These are phyloP conservation scores for Phengaris arion DNA, from an alignment of 2,888 invertebrate genomes.

Conservation along the genomic window DNA sequence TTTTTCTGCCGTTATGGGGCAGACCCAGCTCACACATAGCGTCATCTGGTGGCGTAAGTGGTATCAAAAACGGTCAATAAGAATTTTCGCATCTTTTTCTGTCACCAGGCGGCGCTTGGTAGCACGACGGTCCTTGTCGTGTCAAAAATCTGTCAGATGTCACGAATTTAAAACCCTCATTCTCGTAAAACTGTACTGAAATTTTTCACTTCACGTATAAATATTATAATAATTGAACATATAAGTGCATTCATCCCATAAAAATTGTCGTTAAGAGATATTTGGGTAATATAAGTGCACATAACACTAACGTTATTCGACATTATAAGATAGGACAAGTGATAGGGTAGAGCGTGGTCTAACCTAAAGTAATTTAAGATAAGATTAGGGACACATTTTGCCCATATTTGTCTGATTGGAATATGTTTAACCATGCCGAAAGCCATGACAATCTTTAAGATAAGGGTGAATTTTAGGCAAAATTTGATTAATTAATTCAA, in stretches of 20 bases:
- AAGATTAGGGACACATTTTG: slow-evolving; percentile 14
- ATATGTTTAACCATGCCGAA: background rate
- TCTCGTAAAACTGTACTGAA: too few relatives aligned
- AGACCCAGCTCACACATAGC: too few relatives aligned
- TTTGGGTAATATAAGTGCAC: background rate
- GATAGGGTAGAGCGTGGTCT: slow-evolving; percentile 7
- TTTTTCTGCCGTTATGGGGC: too few relatives aligned
- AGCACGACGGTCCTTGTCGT: too few relatives aligned
- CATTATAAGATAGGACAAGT: slow-evolving; percentile 22
- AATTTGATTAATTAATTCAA: background rate
- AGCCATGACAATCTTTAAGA: slow-evolving; percentile 1
- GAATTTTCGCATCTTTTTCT: too few relatives aligned
- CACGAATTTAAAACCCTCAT: too few relatives aligned
- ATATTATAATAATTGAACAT: background rate
- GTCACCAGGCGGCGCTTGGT: too few relatives aligned
- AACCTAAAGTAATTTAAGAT: slow-evolving; percentile 17
- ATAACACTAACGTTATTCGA: slow-evolving; percentile 23
- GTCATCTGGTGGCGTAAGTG: too few relatives aligned
- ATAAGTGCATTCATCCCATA: background rate
- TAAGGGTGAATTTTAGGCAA: background rate
- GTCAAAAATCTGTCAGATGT: too few relatives aligned
- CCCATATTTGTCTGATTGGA: background rate
- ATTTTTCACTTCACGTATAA: too few relatives aligned
- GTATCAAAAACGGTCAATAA: too few relatives aligned
- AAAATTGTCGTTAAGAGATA: slow-evolving; percentile 9